Base-by-base conservation (phyloP, 2,113 vertebrate species). In the Pavo muticus region DNA sequence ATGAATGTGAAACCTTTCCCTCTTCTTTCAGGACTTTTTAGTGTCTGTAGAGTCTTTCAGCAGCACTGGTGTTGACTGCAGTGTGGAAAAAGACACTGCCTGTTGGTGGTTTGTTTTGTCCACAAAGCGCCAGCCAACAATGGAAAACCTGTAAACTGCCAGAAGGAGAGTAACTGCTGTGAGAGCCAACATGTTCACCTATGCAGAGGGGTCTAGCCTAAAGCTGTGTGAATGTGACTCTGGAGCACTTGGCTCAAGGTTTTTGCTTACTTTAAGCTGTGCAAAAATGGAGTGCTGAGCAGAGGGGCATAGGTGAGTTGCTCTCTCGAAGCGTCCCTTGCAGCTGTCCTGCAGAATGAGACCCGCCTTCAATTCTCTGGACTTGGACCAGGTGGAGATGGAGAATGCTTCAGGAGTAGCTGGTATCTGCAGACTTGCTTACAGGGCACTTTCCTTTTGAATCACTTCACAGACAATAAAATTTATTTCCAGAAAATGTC, bases 251-350 rank as follows among this genome's bases (percentile, higher is more conserved):
- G n/a, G 57, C 77, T 63, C 10, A 16, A 67, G 70, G 12, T 40
- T 37, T 59, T 84, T 30, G 25, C 30, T 73, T 59, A 25, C 63
- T 70, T 92, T n/a, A 52, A 93, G 23, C 68, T 73, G 20, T 73
- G 60, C 42, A 68, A 77, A 84, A 54, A 65, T 9, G 37, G 61
- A 56, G 14, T 4, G 10, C 48, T 69, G 48, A 85, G 39, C 18
- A 13, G 1, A 11, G 32, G 32, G 60, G 6, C 0, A 0, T n/a
- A 64, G 37, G 21, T 45, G n/a, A 20, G 29, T 45, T 86, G n/a
- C 14, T 81, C 2, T 37, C 37, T 50, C 35, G 16, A 29, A 50
- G 10, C 5, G 15, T 19, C 19, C 9, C 37, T 72, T 70, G 24
- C 60, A 88, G 24, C 40, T 88, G 14, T 14, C 73, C 45, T 67